These are phyloP conservation scores for Himalopsyche tibetana DNA, from an alignment of 2,888 invertebrate species.

Conservation along the genomic window DNA sequence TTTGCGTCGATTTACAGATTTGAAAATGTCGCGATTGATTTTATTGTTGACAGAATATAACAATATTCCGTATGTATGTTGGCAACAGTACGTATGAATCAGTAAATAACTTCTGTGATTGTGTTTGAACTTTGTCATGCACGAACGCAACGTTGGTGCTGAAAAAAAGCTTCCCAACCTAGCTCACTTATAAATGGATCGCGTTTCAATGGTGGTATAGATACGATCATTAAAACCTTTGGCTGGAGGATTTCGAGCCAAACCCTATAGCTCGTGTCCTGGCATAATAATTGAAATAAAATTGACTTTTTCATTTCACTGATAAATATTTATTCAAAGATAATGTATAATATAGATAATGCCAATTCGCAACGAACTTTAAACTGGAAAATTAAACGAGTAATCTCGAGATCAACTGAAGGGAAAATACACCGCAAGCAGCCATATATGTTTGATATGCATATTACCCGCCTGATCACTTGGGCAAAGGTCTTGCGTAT, in stretches of 20 bases:
- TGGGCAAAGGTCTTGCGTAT: no score
- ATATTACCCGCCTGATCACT: no score
- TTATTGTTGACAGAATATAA: constrained; percentile 4
- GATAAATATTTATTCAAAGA: no score
- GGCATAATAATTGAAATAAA: no score
- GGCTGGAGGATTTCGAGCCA: not conserved
- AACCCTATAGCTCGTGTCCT: not conserved
- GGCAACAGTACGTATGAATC: not conserved
- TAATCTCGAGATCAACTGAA: no score
- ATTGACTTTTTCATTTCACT: no score
- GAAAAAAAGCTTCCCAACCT: not conserved
- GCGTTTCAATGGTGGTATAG: constrained; percentile 13
- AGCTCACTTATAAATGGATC: constrained; percentile 17
- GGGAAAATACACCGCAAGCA: no score
- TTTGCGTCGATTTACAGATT: no score
- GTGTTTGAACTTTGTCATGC: constrained; percentile 29
- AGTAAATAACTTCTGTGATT: constrained; percentile 40
- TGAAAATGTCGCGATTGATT: not conserved
- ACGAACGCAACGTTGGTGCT: not conserved
- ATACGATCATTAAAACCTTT: constrained; percentile 11
- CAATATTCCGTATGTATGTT: not conserved
- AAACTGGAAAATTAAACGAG: no score
- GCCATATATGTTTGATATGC: no score
- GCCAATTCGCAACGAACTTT: no score
- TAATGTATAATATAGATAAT: no score